Evolutionary conservation across 2,797 vertebrate genomes (phyloP).

Genomic region (Microctenopoma lineatum): DNA sequence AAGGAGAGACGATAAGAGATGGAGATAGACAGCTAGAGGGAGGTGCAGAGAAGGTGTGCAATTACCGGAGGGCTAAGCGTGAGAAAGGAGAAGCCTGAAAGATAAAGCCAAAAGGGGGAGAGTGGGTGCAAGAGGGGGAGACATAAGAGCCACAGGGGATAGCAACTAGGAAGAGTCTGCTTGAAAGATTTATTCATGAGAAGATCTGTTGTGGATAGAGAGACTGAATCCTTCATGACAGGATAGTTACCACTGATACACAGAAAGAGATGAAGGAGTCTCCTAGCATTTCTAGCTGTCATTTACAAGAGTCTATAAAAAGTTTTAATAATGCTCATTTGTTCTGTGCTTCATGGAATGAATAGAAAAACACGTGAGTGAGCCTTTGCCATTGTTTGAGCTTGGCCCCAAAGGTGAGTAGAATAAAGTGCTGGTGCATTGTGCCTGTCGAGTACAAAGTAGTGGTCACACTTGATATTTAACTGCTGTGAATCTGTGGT

Average conservation of each 20-base stretch:
- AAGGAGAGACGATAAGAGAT: constrained; percentile 53
- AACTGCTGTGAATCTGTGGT: constrained; percentile 6
- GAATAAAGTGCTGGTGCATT: background rate
- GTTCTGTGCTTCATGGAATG: constrained; percentile 38
- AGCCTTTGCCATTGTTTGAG: constrained; percentile 19
- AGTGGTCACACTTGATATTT: constrained; percentile 1
- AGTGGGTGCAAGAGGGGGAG: constrained; percentile 24
- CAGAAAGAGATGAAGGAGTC: constrained; percentile 34
- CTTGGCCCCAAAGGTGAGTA: background rate
- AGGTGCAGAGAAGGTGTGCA: constrained; percentile 49
- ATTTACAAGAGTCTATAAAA: constrained; percentile 22
- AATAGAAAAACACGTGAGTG: constrained; percentile 15
- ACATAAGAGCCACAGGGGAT: constrained; percentile 30
- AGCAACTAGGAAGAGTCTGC: constrained; percentile 13
- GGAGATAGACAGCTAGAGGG: constrained; percentile 45
- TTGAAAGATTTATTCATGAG: constrained; percentile 66
- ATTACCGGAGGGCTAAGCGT: constrained; percentile 49
- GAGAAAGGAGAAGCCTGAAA: constrained; percentile 36
- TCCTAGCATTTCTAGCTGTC: constrained; percentile 29
- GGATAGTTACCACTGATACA: constrained; percentile 53
- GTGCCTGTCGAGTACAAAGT: constrained; percentile 19
- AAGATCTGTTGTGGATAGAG: constrained; percentile 27
- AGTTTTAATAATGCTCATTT: constrained; percentile 43
- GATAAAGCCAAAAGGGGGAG: constrained; percentile 39
- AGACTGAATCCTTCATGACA: constrained; percentile 57